Conservation (phyloP, 2,113 vertebrate species). For the Odocoileus virginianus region DNA sequence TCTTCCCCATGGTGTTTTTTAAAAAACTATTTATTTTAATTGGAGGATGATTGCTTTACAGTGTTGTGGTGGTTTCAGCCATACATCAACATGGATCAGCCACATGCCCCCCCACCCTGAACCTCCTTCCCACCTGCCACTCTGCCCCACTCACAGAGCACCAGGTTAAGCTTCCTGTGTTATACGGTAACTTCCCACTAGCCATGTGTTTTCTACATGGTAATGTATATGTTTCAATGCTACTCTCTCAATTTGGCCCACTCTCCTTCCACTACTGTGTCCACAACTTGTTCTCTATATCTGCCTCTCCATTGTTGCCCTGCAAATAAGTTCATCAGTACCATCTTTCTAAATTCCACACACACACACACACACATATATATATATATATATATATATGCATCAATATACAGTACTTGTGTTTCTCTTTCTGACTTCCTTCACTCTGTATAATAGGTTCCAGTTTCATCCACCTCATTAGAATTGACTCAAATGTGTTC, state of each 20-base stretch:
- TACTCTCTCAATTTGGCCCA: not conserved
- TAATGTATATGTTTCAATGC: not conserved
- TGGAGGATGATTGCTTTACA: not conserved
- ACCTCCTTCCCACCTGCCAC: not conserved
- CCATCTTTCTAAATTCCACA: not conserved
- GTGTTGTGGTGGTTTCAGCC: not conserved
- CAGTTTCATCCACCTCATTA: not conserved
- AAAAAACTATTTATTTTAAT: not conserved
- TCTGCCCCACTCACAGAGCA: not conserved
- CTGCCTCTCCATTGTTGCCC: not conserved
- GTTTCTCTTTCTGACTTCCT: not conserved
- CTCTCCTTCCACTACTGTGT: not conserved
- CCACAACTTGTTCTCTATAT: not conserved
- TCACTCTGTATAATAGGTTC: not conserved
- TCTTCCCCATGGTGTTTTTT: not conserved
- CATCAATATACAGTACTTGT: not conserved
- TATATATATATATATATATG: not conserved
- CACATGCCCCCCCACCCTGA: fast-evolving
- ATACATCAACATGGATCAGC: not conserved
- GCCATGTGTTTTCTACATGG: not conserved
- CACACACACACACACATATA: too few species aligned
- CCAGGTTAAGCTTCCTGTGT: not conserved
- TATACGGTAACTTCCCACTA: not conserved
- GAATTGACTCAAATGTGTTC: not conserved
- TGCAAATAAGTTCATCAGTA: not conserved